Evolutionary conservation across 2,797 vertebrate genomes (phyloP).

Genomic region (Epinephelus coioides): DNA sequence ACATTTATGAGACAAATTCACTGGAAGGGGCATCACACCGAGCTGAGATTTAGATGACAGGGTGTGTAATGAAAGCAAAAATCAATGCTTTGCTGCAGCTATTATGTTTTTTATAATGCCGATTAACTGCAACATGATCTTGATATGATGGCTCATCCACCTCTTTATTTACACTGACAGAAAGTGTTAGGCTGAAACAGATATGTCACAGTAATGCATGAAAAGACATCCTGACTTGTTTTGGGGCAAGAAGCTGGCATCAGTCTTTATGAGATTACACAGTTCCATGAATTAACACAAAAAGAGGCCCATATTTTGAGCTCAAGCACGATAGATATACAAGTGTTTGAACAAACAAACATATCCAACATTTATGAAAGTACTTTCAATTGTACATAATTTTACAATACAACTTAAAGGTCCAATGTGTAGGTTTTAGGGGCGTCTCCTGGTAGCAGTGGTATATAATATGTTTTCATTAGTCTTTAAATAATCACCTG

Average conservation of each 20-base stretch:
- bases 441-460: no score
- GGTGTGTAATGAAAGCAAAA: constrained; percentile 45
- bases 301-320: constrained; percentile 9
- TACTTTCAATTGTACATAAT: background rate
- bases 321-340: background rate
- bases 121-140: constrained; percentile 53
- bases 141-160: constrained; percentile 41
- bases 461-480: no score
- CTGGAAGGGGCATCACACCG: constrained; percentile 48
- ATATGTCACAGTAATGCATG: constrained; percentile 35
- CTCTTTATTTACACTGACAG: constrained; percentile 50
- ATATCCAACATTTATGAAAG: background rate
- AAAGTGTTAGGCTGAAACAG: constrained; percentile 32
- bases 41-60: constrained; percentile 59
- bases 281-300: constrained; percentile 13
- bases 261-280: constrained; percentile 32
- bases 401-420: background rate
- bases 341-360: constrained; percentile 20
- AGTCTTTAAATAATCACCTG: no score
- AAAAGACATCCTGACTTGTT: constrained; percentile 47
- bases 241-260: constrained; percentile 33
- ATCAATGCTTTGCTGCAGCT: constrained; percentile 39
- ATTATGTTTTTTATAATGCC: constrained; percentile 35
- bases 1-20: constrained; percentile 55
- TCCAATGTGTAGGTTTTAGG: no score